Evolutionary conservation across 1,140 invertebrate species (phyloP).

Genomic region (Drosophila ficusphila): DNA sequence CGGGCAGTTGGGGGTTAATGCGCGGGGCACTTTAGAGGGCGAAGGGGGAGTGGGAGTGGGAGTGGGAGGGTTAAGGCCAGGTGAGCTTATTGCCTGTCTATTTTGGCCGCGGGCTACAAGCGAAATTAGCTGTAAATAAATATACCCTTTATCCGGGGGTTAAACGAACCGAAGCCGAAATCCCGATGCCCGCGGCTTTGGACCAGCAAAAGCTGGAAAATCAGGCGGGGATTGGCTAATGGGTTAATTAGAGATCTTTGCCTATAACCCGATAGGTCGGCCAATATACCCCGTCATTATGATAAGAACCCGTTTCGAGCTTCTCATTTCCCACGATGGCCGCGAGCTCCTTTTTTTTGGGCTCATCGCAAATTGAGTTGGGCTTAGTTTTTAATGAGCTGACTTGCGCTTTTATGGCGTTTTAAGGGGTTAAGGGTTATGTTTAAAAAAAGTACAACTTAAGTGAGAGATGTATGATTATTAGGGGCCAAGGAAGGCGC

Average conservation of each 20-base stretch:
- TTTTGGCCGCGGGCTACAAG: constrained; percentile 36
- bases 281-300: constrained; percentile 24
- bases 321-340: constrained; percentile 9
- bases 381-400: constrained; percentile 27
- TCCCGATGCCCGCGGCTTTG: constrained; percentile 30
- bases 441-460: background rate
- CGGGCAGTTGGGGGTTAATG: constrained; percentile 11
- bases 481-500: background rate
- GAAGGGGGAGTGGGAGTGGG: no score
- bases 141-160: constrained; percentile 43
- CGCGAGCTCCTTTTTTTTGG: background rate
- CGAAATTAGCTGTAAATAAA: constrained; percentile 68
- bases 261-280: constrained; percentile 28
- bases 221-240: constrained; percentile 30
- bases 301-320: constrained; percentile 6
- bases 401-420: constrained; percentile 16
- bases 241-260: constrained; percentile 44
- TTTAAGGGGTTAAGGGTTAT: background rate
- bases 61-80: background rate
- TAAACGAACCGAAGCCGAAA: constrained; percentile 26
- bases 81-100: constrained; percentile 53
- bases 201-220: background rate
- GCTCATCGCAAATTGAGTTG: constrained; percentile 1
- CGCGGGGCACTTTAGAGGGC: no score
- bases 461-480: background rate